These are phyloP conservation scores for Plecotus auritus DNA, from an alignment of 2,113 vertebrate genomes.

Conservation along the genomic window DNA sequence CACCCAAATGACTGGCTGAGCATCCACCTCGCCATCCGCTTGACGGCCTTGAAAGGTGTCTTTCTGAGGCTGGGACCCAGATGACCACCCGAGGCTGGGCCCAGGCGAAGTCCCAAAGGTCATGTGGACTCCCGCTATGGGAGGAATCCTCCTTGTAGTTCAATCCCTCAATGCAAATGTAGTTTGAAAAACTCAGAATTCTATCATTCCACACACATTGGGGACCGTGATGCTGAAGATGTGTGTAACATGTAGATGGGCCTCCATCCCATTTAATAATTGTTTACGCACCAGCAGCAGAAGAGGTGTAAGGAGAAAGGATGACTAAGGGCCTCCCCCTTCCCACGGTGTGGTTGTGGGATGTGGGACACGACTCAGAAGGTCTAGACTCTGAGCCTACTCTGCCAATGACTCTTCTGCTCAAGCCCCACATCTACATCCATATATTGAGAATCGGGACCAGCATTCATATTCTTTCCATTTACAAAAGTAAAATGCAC, in stretches of 20 bases:
- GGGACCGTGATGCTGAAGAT: too few species aligned
- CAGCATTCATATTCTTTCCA: too few species aligned
- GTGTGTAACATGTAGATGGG: accelerated
- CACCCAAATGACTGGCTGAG: not conserved
- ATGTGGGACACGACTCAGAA: not conserved
- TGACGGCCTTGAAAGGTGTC: too few species aligned
- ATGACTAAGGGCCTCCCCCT: too few species aligned
- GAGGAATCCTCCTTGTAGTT: not conserved
- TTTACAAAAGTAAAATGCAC: not conserved
- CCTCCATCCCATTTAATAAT: not conserved
- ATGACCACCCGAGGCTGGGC: not conserved
- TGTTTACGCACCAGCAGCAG: accelerated
- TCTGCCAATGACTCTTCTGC: not conserved
- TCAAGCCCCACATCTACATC: not conserved
- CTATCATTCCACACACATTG: accelerated
- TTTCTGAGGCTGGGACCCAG: not conserved
- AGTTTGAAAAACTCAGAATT: not conserved
- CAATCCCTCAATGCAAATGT: not conserved
- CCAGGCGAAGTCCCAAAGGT: not conserved
- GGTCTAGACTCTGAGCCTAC: not conserved
- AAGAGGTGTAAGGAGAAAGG: not conserved
- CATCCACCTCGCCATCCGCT: not conserved
- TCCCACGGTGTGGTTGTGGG: accelerated
- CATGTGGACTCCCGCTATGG: accelerated
- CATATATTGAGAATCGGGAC: not conserved